Conservation (phyloP, 2,888 invertebrate genomes). For the Acanthosepion lycidas region DNA sequence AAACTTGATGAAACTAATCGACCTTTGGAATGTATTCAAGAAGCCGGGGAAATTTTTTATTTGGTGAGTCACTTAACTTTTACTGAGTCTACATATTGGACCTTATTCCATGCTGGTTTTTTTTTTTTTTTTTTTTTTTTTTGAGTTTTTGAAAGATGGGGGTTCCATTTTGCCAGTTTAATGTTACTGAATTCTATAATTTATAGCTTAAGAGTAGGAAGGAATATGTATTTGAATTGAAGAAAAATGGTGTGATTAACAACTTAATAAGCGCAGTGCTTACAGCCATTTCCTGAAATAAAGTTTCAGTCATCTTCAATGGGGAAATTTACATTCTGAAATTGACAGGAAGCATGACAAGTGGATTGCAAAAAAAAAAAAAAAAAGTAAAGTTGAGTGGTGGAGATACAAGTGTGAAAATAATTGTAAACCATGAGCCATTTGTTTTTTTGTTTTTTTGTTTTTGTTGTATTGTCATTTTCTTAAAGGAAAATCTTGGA, state of each 20-base stretch:
- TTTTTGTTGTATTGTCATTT: background rate
- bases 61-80: constrained; percentile 57
- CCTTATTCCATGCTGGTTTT: no score
- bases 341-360: background rate
- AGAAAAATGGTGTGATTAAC: background rate
- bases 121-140: no score
- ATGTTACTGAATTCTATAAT: no score
- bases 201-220: background rate
- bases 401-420: background rate
- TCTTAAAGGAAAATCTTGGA: background rate
- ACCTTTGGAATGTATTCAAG: constrained; percentile 68
- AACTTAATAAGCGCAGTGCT: background rate
- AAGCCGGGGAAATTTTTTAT: constrained; percentile 69
- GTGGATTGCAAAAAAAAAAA: background rate
- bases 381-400: background rate
- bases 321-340: background rate
- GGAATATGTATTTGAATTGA: background rate
- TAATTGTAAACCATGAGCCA: no score
- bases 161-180: no score
- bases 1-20: constrained; percentile 55
- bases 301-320: background rate
- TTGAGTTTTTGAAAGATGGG: no score
- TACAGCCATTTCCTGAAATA: background rate
- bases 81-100: background rate
- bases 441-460: background rate